These are phyloP conservation scores for Laticauda laticaudata DNA, from an alignment of 2,113 vertebrate species.

Conservation along the genomic window DNA sequence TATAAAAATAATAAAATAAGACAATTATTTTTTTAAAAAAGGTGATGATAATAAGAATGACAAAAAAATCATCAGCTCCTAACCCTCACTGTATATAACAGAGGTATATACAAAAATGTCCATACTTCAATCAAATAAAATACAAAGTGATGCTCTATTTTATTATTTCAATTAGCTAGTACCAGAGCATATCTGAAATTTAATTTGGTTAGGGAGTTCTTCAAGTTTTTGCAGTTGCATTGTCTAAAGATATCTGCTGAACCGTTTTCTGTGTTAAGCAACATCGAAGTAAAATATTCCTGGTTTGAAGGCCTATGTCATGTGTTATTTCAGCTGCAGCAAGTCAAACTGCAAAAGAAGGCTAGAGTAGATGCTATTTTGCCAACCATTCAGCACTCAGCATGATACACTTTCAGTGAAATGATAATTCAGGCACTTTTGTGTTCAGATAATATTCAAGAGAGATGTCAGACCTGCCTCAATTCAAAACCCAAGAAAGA, in stretches of 20 bases:
- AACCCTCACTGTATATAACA: neutral
- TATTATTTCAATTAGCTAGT: slow-evolving; percentile 39
- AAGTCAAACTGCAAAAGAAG: too few relatives aligned
- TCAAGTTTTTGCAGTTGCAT: slow-evolving; percentile 52
- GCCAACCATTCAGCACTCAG: too few relatives aligned
- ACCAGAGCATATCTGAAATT: slow-evolving; percentile 54
- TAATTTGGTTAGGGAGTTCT: slow-evolving; percentile 54
- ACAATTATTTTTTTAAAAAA: neutral
- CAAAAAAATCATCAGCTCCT: neutral
- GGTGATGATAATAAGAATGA: neutral
- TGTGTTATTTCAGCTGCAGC: too few relatives aligned
- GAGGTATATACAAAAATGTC: neutral
- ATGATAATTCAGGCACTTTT: too few relatives aligned
- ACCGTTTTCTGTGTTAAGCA: slow-evolving; percentile 43
- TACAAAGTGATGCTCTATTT: slow-evolving; percentile 36
- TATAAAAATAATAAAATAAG: neutral
- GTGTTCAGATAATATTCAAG: too few relatives aligned
- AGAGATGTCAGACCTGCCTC: too few relatives aligned
- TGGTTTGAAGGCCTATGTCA: too few relatives aligned
- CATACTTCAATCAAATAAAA: neutral
- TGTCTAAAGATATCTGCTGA: slow-evolving; percentile 42
- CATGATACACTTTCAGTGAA: too few relatives aligned
- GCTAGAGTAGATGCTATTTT: too few relatives aligned
- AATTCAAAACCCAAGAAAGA: too few relatives aligned
- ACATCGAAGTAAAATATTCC: too few relatives aligned